Evolutionary conservation across 2,113 vertebrate species (phyloP).

Genomic region (Nansenia antarctica): DNA sequence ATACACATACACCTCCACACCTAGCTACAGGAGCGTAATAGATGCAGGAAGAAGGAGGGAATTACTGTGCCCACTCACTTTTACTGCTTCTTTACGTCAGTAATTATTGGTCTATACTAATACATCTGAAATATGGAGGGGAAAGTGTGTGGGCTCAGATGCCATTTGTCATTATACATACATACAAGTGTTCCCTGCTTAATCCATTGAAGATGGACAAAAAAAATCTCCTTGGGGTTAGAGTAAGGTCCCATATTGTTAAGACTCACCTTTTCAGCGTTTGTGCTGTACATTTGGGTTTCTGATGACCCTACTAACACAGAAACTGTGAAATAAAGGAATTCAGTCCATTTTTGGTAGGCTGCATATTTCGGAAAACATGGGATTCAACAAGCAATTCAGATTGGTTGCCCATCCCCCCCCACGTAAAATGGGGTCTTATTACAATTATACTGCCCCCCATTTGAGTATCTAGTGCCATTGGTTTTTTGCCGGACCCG

Average conservation of each 20-base stretch:
- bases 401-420: too few species aligned
- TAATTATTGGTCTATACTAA: constrained; percentile 22
- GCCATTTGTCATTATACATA: not conserved
- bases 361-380: too few species aligned
- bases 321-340: too few species aligned
- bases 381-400: too few species aligned
- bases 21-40: not conserved
- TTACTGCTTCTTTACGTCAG: constrained; percentile 49
- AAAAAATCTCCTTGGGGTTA: not conserved
- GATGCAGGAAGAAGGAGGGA: constrained; percentile 40
- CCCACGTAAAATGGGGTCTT: too few species aligned
- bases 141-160: constrained; percentile 17
- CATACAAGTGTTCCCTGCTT: not conserved
- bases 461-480: too few species aligned
- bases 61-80: constrained; percentile 55
- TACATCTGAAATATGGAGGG: constrained; percentile 13
- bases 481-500: too few species aligned
- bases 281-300: too few species aligned
- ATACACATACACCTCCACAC: constrained; percentile 64
- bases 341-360: too few species aligned
- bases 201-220: not conserved
- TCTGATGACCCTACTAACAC: too few species aligned
- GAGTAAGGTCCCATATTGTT: not conserved
- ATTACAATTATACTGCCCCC: too few species aligned
- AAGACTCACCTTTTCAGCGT: too few species aligned